phyloP scores from a whole-genome alignment of 2,113 vertebrate genomes.

The Vombatus ursinus region DNA sequence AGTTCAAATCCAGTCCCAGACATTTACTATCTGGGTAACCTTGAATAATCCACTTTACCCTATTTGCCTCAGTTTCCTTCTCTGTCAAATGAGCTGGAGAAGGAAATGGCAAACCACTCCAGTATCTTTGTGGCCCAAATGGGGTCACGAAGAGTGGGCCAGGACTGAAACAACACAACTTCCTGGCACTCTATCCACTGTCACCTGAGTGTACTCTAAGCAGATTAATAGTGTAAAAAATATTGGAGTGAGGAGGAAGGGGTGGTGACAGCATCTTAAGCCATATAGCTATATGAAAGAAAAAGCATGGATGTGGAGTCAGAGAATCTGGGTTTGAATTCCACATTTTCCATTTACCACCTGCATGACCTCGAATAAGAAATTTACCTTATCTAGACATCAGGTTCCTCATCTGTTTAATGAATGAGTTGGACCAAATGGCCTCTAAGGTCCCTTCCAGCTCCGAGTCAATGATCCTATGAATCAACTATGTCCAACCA shows the following conservation, averaged over 20 bases:
- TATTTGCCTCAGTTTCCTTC: too few species aligned
- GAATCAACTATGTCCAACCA: background rate
- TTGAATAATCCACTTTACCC: too few species aligned
- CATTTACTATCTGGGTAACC: too few species aligned
- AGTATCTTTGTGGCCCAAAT: too few species aligned
- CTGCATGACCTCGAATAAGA: background rate
- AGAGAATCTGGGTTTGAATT: background rate
- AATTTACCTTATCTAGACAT: background rate
- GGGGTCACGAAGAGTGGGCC: background rate
- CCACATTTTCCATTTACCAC: background rate
- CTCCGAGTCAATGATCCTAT: background rate
- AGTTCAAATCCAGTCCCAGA: too few species aligned
- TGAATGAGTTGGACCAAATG: background rate
- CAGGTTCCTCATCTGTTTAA: background rate
- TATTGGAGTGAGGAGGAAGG: background rate
- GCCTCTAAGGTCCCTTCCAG: background rate
- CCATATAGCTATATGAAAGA: background rate
- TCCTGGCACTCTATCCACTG: background rate
- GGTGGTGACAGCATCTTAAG: background rate
- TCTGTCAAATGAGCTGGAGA: too few species aligned
- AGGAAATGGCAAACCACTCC: too few species aligned
- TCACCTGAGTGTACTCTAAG: background rate
- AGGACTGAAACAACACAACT: background rate
- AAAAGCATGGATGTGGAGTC: background rate
- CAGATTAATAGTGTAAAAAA: background rate